Percentiles rank a stretch among this genome's conserved stretches.
Conservation (phyloP, 2,113 vertebrate genomes). For the Nerophis ophidion region DNA sequence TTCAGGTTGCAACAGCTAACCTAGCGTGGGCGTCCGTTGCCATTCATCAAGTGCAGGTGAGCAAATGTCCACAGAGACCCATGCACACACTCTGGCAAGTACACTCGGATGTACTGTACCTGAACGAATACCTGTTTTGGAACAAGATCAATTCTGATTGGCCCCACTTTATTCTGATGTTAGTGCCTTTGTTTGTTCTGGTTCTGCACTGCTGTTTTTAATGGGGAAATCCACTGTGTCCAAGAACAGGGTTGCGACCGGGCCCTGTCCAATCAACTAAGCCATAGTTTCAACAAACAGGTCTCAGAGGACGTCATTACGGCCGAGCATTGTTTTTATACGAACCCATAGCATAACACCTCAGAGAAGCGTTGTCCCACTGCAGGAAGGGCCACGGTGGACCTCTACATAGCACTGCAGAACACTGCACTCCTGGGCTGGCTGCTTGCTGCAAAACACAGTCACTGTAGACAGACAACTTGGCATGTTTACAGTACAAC, state of each 20-base stretch:
- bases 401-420: constrained; percentile 23
- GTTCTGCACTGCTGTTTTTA: constrained; percentile 52
- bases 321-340: constrained; percentile 55
- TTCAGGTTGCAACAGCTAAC: constrained; percentile 93
- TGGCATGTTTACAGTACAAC: constrained; percentile 18
- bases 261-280: constrained; percentile 61
- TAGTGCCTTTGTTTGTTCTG: constrained; percentile 58
- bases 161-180: constrained; percentile 38
- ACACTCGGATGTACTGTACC: constrained; percentile 2
- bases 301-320: constrained; percentile 67
- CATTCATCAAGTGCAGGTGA: constrained; percentile 97
- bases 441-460: constrained; percentile 32
- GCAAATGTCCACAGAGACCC: constrained; percentile 21
- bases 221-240: constrained; percentile 64
- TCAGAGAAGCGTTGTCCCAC: constrained; percentile 51
- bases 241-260: constrained; percentile 48
- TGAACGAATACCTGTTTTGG: constrained; percentile 22
- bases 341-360: constrained; percentile 49
- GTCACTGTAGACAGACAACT: constrained; percentile 20
- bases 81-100: neutral
- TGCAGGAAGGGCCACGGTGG: constrained; percentile 49
- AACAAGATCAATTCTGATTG: constrained; percentile 9
- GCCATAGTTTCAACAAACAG: constrained; percentile 53
- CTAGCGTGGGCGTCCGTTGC: constrained; percentile 96
- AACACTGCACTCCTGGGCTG: constrained; percentile 21